Evolutionary conservation across 2,797 vertebrate species (phyloP), one percentile per base, ranked within the genome.

Genomic region (Falco novaeseelandiae): DNA sequence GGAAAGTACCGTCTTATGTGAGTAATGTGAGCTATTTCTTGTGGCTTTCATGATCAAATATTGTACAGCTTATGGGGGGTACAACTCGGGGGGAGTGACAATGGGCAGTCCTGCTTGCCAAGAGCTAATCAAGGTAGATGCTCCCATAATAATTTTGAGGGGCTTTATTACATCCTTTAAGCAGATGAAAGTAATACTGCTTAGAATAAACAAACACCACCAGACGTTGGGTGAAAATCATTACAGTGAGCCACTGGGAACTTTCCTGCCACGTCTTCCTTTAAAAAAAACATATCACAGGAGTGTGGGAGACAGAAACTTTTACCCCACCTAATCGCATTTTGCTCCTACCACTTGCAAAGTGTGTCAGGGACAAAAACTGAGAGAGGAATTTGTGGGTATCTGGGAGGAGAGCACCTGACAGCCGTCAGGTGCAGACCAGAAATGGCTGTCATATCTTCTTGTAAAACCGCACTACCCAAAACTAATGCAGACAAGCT

Each of bases 1-100:
- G 98, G 98, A 99, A 99, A 99, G 98, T 98, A 99, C 98, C 98
- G 4, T 98, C 98, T 97, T 97, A 97, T 95, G 97, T 96, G 98
- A 98, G 98, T 98, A 98, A 98, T 95, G 97, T 93, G 95, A 97
- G 96, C 94, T 95, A 86, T 87, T 98, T 97, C 98, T 97, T 97
- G 95, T 86, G 97, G 97, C 90, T 98, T 98, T 97, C 88, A 87
- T 95, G 97, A 97, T 94, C 97, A 97, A 98, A 96, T 96, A 96
- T 93, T 95, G 78, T 84, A 95, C 71, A 79, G 67, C 66, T 92
- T 83, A 34, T 21, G 21, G 27, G 14, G 76, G 61, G 32, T 30
- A 69, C 6, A 23, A 12, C 34, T 74, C 80, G 46, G 62, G 67
- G 36, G 10, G 82, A 73, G 59, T 95, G 92, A 87, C 94, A 95